A percentile compares a stretch with the other conserved stretches of the same genome.
phyloP scores from a whole-genome alignment of 2,113 vertebrate species.

The Arizona elegans region DNA sequence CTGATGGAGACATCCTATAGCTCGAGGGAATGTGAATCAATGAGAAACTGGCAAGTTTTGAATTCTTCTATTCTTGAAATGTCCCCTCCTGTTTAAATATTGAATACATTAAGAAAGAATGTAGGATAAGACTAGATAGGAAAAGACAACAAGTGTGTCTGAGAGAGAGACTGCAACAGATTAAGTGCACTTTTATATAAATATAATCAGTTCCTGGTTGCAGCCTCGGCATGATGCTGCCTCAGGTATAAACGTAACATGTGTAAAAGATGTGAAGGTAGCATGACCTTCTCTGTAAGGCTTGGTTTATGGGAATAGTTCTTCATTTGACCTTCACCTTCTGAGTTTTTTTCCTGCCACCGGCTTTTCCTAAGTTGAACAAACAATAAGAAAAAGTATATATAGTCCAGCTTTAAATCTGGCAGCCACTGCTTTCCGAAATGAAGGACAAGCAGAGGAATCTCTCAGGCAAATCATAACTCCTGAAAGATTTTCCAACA shows the following conservation, averaged over 20 bases:
- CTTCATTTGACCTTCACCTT: slow-evolving; percentile 7
- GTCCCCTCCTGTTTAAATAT: neutral
- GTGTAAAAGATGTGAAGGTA: neutral
- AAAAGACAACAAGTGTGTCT: neutral
- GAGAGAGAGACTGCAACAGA: neutral
- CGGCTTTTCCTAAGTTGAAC: neutral
- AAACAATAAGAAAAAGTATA: neutral
- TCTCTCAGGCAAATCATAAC: neutral
- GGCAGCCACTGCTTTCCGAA: neutral
- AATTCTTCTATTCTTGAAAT: neutral
- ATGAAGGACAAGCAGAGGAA: neutral
- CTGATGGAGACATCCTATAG: neutral
- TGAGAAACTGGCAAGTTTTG: neutral
- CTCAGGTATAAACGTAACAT: slow-evolving; percentile 9
- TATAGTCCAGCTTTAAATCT: neutral
- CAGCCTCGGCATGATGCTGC: neutral
- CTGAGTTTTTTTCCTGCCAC: neutral
- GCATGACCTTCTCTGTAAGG: neutral
- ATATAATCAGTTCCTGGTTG: neutral
- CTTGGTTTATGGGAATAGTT: neutral
- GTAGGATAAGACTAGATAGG: neutral
- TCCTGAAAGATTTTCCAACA: neutral
- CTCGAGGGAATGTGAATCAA: slow-evolving; percentile 4
- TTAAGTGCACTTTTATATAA: neutral
- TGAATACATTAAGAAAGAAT: neutral